phyloP scores from a whole-genome alignment of 2,888 invertebrate species.

The Brenthis hecate region DNA sequence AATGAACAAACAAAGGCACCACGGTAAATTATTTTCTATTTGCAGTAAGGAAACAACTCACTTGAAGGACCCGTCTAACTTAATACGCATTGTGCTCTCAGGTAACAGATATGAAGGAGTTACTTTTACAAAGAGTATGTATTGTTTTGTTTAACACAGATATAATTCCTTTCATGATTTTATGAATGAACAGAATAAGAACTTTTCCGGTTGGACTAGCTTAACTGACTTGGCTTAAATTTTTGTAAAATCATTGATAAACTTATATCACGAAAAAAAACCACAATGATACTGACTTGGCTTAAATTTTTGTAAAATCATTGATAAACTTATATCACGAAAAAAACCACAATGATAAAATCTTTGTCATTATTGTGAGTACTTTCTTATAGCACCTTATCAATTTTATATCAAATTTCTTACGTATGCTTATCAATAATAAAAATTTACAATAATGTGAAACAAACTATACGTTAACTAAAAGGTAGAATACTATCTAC shows the following conservation, averaged over 20 bases:
- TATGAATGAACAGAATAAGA: conserved; percentile 22
- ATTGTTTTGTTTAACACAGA: conserved; percentile 27
- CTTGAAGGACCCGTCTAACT: conserved; percentile 55
- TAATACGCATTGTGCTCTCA: conserved; percentile 53
- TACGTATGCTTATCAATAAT: too few relatives aligned
- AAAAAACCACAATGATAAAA: too few relatives aligned
- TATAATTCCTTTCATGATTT: conserved; percentile 12
- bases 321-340: not conserved
- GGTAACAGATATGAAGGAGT: conserved; percentile 43
- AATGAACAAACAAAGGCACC: conserved; percentile 68
- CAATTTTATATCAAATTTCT: too few relatives aligned
- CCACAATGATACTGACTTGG: not conserved
- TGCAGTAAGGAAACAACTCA: conserved; percentile 63
- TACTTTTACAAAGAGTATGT: conserved; percentile 31
- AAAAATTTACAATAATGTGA: too few relatives aligned
- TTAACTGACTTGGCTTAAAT: not conserved
- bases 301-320: not conserved
- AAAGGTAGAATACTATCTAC: too few relatives aligned
- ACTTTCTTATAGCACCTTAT: too few relatives aligned
- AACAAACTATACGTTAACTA: too few relatives aligned
- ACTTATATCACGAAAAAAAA: not conserved
- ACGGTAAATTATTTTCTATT: conserved; percentile 70
- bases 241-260: conserved; percentile 6
- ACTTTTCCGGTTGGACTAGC: not conserved
- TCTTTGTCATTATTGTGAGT: too few relatives aligned